phyloP scores from a whole-genome alignment of 1,140 invertebrate species.

The Philotrypesis tridentata region DNA sequence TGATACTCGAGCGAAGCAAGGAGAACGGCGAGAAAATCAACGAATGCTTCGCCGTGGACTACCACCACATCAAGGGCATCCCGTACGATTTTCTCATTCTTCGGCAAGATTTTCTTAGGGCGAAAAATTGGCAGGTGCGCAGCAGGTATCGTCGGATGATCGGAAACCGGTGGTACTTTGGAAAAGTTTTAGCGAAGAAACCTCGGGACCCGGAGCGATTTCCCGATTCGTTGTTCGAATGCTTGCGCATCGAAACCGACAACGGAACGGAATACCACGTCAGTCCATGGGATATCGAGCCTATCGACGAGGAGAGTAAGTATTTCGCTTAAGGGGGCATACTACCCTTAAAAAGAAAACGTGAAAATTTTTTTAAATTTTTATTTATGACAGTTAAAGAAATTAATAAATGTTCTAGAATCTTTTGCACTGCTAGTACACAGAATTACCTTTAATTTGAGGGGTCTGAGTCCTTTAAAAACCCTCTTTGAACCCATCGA shows the following conservation, averaged over 20 bases:
- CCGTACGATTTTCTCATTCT: too few species aligned
- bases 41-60: constrained; percentile 88
- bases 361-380: too few species aligned
- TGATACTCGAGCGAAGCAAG: constrained; percentile 88
- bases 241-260: constrained; percentile 93
- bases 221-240: constrained; percentile 88
- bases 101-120: too few species aligned
- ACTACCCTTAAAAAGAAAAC: too few species aligned
- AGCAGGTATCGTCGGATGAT: constrained; percentile 94
- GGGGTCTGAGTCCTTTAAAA: too few species aligned
- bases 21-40: constrained; percentile 80
- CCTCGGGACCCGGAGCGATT: constrained; percentile 77
- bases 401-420: too few species aligned
- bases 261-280: constrained; percentile 92
- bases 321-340: constrained; percentile 47
- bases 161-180: constrained; percentile 97
- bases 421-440: too few species aligned
- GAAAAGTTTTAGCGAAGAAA: constrained; percentile 82
- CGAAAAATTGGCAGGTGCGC: constrained; percentile 86
- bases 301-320: constrained; percentile 83
- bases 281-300: constrained; percentile 98
- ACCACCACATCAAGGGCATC: constrained; percentile 81
- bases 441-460: too few species aligned
- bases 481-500: too few species aligned
- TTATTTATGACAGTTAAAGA: too few species aligned